Percentiles rank a stretch among this genome's conserved stretches.
Conservation (phyloP, 2,797 vertebrate species). For the Pitangus sulphuratus region DNA sequence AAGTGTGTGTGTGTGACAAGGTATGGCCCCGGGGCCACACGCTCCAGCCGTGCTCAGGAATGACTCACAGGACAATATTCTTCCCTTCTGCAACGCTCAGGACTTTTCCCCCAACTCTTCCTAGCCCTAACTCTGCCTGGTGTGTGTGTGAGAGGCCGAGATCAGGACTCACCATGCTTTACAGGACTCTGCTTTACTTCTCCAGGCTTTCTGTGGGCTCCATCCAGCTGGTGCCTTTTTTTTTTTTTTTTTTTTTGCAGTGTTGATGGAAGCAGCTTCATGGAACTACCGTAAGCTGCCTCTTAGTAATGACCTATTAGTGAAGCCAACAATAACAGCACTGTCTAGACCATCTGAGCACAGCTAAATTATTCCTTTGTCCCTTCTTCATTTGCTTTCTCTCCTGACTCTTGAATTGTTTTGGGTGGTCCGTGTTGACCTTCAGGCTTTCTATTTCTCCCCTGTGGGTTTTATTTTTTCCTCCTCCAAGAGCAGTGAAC, state of each 20-base stretch:
- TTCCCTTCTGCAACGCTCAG: not conserved
- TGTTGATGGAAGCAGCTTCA: conserved; percentile 51
- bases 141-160: not conserved
- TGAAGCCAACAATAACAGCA: conserved; percentile 70
- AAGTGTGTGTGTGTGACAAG: not conserved
- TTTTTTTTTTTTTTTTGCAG: not conserved
- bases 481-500: not conserved
- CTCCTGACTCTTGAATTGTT: conserved; percentile 33
- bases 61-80: conserved; percentile 16
- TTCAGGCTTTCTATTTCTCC: not conserved
- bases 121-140: not conserved
- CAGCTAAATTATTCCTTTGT: conserved; percentile 68
- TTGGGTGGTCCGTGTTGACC: conserved; percentile 54
- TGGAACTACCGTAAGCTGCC: conserved; percentile 44
- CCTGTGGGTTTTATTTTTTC: not conserved
- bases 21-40: not conserved
- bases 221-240: not conserved
- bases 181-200: not conserved
- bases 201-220: not conserved
- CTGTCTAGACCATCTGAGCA: conserved; percentile 71
- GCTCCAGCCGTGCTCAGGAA: not conserved
- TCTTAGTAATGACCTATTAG: conserved; percentile 63
- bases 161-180: not conserved
- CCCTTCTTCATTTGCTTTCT: conserved; percentile 26
- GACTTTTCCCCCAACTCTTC: not conserved